Conservation (phyloP, 2,888 invertebrate species). For the Spodoptera picta region DNA sequence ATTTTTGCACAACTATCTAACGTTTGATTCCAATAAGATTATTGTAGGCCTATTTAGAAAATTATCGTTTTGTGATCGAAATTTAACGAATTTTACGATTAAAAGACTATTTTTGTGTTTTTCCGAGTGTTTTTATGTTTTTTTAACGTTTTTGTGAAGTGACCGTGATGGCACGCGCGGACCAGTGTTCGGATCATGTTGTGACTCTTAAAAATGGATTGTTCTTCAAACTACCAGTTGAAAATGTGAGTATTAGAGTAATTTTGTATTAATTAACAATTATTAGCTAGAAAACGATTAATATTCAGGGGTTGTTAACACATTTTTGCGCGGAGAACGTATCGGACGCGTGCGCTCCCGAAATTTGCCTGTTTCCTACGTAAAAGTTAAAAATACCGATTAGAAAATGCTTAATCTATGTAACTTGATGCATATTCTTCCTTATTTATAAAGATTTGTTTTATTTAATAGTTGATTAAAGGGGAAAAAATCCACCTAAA, state of each 20-base stretch:
- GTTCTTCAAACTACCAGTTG: slow-evolving; percentile 40
- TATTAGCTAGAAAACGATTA: slow-evolving; percentile 22
- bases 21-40: slow-evolving; percentile 81
- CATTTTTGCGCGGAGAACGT: slow-evolving; percentile 7
- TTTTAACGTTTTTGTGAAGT: slow-evolving; percentile 71
- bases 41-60: slow-evolving; percentile 85
- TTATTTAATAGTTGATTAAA: slow-evolving; percentile 10
- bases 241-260: slow-evolving; percentile 71
- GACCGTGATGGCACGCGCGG: slow-evolving; percentile 60
- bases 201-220: slow-evolving; percentile 62
- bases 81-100: slow-evolving; percentile 65
- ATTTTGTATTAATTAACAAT: slow-evolving; percentile 42
- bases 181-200: slow-evolving; percentile 51
- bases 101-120: slow-evolving; percentile 64
- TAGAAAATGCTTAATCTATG: slow-evolving; percentile 5
- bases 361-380: slow-evolving; percentile 1
- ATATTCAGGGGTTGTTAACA: slow-evolving; percentile 27
- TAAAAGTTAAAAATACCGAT: background rate
- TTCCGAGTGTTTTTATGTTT: slow-evolving; percentile 55
- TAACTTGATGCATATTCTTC: background rate
- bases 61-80: slow-evolving; percentile 54
- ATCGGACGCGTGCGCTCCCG: slow-evolving; percentile 19
- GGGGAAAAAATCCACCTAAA: slow-evolving; percentile 7
- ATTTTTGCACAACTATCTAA: slow-evolving; percentile 75
- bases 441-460: slow-evolving; percentile 9